These are phyloP conservation scores for Zygogramma bicolorata DNA, from an alignment of 2,888 invertebrate genomes.

Conservation along the genomic window DNA sequence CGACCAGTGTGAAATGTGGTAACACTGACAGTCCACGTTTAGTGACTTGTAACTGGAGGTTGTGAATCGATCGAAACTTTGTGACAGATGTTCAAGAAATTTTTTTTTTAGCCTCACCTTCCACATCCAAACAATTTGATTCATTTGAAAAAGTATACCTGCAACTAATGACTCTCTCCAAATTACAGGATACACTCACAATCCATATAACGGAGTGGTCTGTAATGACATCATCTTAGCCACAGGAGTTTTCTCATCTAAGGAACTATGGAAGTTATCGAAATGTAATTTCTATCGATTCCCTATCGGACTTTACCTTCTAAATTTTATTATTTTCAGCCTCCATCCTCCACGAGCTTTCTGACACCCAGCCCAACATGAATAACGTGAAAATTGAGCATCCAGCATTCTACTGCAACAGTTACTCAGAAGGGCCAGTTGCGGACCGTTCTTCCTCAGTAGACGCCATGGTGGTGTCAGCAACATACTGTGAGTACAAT, in stretches of 20 bases:
- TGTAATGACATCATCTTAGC: constrained; percentile 99
- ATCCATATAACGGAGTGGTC: constrained; percentile 98
- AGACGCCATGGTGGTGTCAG: constrained; percentile 78
- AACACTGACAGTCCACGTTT: too few species aligned
- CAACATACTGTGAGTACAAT: constrained; percentile 79
- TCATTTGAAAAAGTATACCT: not conserved
- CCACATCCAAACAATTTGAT: not conserved
- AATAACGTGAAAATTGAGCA: constrained; percentile 87
- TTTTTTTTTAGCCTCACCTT: too few species aligned
- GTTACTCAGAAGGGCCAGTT: constrained; percentile 78
- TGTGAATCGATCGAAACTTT: too few species aligned
- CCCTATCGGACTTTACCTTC: constrained; percentile 21
- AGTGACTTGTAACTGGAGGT: too few species aligned
- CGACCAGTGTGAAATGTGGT: too few species aligned
- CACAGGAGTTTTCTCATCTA: constrained; percentile 99
- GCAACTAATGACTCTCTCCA: constrained; percentile 19
- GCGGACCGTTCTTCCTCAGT: constrained; percentile 66
- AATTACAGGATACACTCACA: constrained; percentile 85
- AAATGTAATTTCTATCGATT: constrained; percentile 71
- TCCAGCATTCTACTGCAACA: constrained; percentile 84
- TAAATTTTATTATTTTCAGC: constrained; percentile 71
- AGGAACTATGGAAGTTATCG: constrained; percentile 98
- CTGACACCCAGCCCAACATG: constrained; percentile 75
- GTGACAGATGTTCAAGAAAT: too few species aligned
- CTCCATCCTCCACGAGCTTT: constrained; percentile 93